Conservation (phyloP, 2,797 vertebrate genomes). For the Peromyscus melanophrys region DNA sequence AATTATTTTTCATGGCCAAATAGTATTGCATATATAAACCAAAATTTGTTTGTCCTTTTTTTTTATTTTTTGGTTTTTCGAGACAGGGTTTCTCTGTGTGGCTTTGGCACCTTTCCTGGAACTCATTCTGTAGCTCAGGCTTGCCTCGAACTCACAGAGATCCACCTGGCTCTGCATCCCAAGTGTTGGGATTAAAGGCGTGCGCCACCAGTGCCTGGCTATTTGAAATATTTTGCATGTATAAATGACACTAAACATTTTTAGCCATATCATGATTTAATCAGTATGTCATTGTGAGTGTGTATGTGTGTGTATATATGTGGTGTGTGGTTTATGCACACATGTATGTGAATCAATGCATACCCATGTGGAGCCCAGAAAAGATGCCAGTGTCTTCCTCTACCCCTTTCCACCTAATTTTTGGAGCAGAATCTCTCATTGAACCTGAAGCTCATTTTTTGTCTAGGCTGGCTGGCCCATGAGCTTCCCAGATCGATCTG, state of each 20-base stretch:
- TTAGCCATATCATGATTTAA: slow-evolving; percentile 11
- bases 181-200: no score
- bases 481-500: background rate
- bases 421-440: background rate
- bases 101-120: no score
- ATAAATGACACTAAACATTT: background rate
- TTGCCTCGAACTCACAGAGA: no score
- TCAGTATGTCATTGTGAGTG: background rate
- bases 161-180: no score
- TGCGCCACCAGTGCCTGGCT: background rate
- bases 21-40: background rate
- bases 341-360: background rate
- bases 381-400: background rate
- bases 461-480: background rate
- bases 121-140: no score
- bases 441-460: background rate
- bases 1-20: background rate
- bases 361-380: background rate
- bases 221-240: slow-evolving; percentile 6
- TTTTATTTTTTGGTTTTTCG: background rate
- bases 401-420: background rate
- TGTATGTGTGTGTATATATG: background rate
- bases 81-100: no score
- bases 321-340: background rate
- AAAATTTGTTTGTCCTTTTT: background rate